phyloP scores from a whole-genome alignment of 2,113 vertebrate species.

The Muscicapa adusta region DNA sequence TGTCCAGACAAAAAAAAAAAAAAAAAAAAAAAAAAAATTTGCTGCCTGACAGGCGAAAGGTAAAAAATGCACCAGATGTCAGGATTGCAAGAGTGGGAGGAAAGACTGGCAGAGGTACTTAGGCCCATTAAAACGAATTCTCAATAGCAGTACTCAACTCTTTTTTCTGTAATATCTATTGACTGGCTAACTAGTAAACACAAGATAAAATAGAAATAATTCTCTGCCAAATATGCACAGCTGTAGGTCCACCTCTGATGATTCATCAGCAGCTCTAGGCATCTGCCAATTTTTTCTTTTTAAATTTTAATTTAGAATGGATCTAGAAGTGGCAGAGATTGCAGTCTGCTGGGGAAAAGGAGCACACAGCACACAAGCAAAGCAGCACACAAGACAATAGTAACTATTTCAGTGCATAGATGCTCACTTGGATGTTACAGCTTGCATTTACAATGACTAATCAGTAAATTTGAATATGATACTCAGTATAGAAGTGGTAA shows the following conservation, averaged over 20 bases:
- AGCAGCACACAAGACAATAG: slow-evolving; percentile 28
- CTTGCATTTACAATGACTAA: slow-evolving; percentile 53
- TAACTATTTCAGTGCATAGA: slow-evolving; percentile 45
- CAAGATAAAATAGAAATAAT: slow-evolving; percentile 22
- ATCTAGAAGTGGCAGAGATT: slow-evolving; percentile 11
- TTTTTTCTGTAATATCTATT: background rate
- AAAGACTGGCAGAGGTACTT: background rate
- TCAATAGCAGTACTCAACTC: background rate
- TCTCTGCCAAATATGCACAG: slow-evolving; percentile 36
- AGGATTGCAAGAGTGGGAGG: background rate
- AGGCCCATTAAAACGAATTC: slow-evolving; percentile 2
- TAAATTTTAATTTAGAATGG: slow-evolving; percentile 42
- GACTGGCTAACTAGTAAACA: slow-evolving; percentile 34
- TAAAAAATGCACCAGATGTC: background rate
- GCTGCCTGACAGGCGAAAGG: background rate
- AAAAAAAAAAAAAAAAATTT: background rate
- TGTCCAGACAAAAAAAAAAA: background rate
- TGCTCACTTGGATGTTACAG: background rate
- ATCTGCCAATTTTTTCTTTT: slow-evolving; percentile 40
- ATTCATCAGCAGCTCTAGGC: slow-evolving; percentile 21
- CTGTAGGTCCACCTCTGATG: slow-evolving; percentile 42
- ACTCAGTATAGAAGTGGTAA: slow-evolving; percentile 41
- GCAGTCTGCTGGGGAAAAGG: slow-evolving; percentile 12
- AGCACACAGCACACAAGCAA: background rate
- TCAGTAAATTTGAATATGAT: slow-evolving; percentile 48